Evolutionary conservation across 2,113 vertebrate species (phyloP).

Genomic region (Pygoscelis antarcticus): DNA sequence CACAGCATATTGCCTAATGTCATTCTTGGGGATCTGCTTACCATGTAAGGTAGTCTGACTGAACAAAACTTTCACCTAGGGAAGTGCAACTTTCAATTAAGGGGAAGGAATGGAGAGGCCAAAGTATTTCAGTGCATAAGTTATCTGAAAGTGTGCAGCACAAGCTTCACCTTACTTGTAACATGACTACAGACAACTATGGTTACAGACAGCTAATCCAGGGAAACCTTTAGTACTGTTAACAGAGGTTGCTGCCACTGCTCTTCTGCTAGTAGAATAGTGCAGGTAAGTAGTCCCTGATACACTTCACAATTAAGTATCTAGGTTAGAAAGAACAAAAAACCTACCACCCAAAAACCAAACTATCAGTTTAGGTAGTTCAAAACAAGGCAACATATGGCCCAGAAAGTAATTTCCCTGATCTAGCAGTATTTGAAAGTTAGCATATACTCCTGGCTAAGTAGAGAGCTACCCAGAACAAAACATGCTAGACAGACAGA

Average conservation of each 20-base stretch:
- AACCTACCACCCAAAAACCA: fast-evolving
- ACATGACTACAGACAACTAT: neutral
- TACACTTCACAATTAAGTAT: neutral
- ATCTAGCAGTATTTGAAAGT: neutral
- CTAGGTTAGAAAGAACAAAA: neutral
- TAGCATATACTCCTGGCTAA: neutral
- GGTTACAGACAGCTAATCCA: neutral
- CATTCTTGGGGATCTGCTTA: neutral
- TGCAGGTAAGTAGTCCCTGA: neutral
- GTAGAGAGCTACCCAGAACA: neutral
- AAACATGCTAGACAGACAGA: neutral
- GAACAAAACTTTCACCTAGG: neutral
- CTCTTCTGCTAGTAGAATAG: neutral
- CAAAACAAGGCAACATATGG: neutral
- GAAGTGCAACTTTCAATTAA: neutral
- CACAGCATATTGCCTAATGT: neutral
- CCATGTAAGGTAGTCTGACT: neutral
- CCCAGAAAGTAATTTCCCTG: neutral
- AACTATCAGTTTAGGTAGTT: neutral
- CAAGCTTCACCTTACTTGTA: neutral
- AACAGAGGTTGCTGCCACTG: neutral
- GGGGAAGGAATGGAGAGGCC: neutral
- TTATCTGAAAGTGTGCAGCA: neutral
- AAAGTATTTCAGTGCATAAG: neutral
- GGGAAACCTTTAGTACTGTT: neutral